Base-by-base conservation (phyloP, 2,113 vertebrate genomes). In the Poeciliopsis retropinna region DNA sequence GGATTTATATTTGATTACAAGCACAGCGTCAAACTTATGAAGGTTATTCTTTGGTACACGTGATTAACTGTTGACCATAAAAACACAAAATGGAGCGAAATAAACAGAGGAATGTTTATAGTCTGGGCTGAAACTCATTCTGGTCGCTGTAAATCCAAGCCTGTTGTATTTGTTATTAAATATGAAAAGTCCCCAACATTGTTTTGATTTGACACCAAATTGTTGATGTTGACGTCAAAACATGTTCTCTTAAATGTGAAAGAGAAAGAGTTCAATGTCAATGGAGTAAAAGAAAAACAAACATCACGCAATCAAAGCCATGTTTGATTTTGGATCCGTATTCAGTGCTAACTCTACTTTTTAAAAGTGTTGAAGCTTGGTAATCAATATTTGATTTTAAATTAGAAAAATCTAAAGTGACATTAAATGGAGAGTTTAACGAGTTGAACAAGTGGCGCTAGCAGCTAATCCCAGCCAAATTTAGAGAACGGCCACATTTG, bases 71-170 rank as follows among this genome's bases (percentile, higher is more conserved):
- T 72, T 76, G 65, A 69, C 39, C 57, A 1, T 25, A 11, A 61
- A 54, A 66, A 82, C 79, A 78, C 2, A 27, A 34, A 22, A 31
- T 27, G 25, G 41, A 69, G 68, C 34, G 14, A 47, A 63, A 30
- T 19, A n/a, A 62, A 68, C 28, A 13, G 1, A 34, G 39, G 25
- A 63, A 17, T 37, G 7, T 51, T 14, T 22, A 0, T 57, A 65
- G 34, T 30, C 32, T 71, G 62, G 32, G 60, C 25, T 47, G 34
- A 54, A 30, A 28, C 57, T 67, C 57, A 8, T 47, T 68, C 65
- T 32, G 25, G 0, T 68, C 64, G 32, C 28, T 10, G 5, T 57
- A 6, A 9, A n/a, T 57, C 22, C 51, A 54, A 54, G 9, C 51
- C 19, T 5, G 19, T 27, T 39, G 8, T 29, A 51, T 22, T 30